Conservation (phyloP, 1,140 invertebrate species). For the Musca vetustissima region DNA sequence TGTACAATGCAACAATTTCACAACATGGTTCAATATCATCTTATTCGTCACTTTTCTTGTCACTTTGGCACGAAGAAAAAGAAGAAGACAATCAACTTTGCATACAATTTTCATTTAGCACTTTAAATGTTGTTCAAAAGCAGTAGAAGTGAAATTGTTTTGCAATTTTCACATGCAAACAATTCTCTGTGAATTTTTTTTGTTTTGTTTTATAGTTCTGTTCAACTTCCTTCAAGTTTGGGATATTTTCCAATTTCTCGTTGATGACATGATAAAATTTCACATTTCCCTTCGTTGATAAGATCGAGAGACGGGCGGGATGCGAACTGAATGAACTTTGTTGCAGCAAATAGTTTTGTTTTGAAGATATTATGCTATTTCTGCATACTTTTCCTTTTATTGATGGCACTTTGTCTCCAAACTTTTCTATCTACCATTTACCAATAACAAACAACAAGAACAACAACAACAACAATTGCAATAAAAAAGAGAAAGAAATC, state of each 20-base stretch:
- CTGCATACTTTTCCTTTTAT: slow-evolving; percentile 21
- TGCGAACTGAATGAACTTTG: not conserved
- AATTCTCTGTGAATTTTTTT: slow-evolving; percentile 6
- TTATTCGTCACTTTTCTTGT: too few relatives aligned
- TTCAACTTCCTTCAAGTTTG: not conserved
- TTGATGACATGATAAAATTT: slow-evolving; percentile 24
- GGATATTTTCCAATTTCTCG: slow-evolving; percentile 25
- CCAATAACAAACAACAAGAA: not conserved
- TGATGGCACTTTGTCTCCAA: slow-evolving; percentile 16
- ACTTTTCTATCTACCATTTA: not conserved
- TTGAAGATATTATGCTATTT: slow-evolving; percentile 15
- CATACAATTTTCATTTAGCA: slow-evolving; percentile 11
- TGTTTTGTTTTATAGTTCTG: not conserved
- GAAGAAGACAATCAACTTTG: too few relatives aligned
- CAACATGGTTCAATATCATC: too few relatives aligned
- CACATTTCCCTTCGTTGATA: not conserved
- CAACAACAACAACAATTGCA: too few relatives aligned
- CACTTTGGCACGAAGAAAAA: too few relatives aligned
- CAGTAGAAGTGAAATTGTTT: slow-evolving; percentile 15
- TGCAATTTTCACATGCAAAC: slow-evolving; percentile 17
- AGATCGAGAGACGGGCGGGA: not conserved
- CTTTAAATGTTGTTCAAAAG: not conserved
- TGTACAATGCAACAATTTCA: too few relatives aligned
- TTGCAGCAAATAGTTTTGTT: slow-evolving; percentile 17
- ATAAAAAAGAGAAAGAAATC: too few relatives aligned